phyloP scores from a whole-genome alignment of 92 coral and sea anemone species.

The Porites evermanni region DNA sequence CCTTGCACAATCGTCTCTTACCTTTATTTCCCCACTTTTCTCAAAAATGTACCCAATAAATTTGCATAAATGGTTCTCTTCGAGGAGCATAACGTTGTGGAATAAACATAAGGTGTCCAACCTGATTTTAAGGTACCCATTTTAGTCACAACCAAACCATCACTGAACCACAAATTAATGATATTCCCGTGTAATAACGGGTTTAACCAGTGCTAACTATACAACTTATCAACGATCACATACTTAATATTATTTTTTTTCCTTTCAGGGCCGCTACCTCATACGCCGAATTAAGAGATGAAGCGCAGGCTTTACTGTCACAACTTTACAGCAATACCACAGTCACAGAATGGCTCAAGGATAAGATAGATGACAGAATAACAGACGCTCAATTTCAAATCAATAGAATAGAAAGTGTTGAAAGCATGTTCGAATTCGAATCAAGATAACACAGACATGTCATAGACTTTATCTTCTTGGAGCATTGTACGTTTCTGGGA shows the following conservation, averaged over 20 bases:
- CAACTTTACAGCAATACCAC: slow-evolving; percentile 72
- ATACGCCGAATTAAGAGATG: slow-evolving; percentile 47
- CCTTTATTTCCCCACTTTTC: too few relatives aligned
- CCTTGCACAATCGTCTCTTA: too few relatives aligned
- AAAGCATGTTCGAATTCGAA: slow-evolving; percentile 15
- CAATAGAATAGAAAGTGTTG: slow-evolving; percentile 21
- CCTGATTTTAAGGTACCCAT: too few relatives aligned
- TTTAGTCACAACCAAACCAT: too few relatives aligned
- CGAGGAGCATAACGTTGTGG: too few relatives aligned
- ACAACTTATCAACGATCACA: too few relatives aligned
- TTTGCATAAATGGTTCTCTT: too few relatives aligned
- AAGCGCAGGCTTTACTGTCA: slow-evolving; percentile 41
- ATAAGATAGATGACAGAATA: slow-evolving; percentile 77
- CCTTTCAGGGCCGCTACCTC: slow-evolving; percentile 53
- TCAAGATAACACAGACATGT: background rate
- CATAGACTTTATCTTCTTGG: background rate
- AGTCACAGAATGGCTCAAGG: slow-evolving; percentile 81
- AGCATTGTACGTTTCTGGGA: background rate
- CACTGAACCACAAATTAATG: too few relatives aligned
- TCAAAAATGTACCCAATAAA: too few relatives aligned
- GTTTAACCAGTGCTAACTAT: too few relatives aligned
- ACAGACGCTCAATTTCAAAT: slow-evolving; percentile 52
- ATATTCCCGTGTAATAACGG: too few relatives aligned
- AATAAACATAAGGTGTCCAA: too few relatives aligned
- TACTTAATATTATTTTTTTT: background rate